Percentiles rank a stretch among this genome's conserved stretches.
These are phyloP conservation scores for Ptilodon capucinus DNA, from an alignment of 2,888 invertebrate species.

Conservation along the genomic window DNA sequence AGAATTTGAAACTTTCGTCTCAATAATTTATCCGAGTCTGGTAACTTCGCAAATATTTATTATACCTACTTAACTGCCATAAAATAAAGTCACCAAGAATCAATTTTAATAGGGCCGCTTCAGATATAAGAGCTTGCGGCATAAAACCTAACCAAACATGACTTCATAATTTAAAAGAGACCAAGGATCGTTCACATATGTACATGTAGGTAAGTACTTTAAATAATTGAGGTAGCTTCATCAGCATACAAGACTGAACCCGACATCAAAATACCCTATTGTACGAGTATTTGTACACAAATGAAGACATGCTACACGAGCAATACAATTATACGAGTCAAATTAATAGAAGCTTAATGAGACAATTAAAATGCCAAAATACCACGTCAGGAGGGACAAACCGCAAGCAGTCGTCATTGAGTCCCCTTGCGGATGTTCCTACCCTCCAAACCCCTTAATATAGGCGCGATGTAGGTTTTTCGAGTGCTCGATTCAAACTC, in stretches of 20 bases:
- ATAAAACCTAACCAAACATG: too few relatives aligned
- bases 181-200: background rate
- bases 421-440: constrained; percentile 38
- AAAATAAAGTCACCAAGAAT: too few relatives aligned
- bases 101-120: background rate
- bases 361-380: constrained; percentile 58
- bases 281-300: constrained; percentile 8
- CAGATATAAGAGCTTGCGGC: too few relatives aligned
- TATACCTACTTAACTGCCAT: too few relatives aligned
- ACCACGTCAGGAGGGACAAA: constrained; percentile 41
- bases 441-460: constrained; percentile 42
- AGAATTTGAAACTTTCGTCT: constrained; percentile 13
- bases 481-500: constrained; percentile 42
- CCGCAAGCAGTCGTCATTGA: constrained; percentile 50
- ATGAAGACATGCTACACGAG: constrained; percentile 15
- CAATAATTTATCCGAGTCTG: constrained; percentile 5
- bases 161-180: too few relatives aligned
- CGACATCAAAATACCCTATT: constrained; percentile 11
- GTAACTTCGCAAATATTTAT: constrained; percentile 8
- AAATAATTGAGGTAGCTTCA: constrained; percentile 19
- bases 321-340: constrained; percentile 38
- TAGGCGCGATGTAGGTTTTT: constrained; percentile 43
- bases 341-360: constrained; percentile 56
- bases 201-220: background rate
- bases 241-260: constrained; percentile 11